Evolutionary conservation across 2,797 vertebrate genomes (phyloP).

Genomic region (Gobionotothen gibberifrons): DNA sequence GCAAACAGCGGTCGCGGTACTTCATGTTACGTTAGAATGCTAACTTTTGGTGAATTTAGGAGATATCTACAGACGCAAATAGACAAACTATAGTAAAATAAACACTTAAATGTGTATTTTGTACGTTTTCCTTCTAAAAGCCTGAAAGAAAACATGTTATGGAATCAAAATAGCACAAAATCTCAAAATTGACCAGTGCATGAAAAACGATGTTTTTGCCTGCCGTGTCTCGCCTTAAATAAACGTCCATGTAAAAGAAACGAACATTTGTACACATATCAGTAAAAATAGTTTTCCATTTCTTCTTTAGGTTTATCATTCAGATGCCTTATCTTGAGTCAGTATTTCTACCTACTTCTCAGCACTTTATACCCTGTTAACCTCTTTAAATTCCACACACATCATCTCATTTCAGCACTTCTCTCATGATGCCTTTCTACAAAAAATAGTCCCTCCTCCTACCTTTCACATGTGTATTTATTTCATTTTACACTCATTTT

Average conservation of each 20-base stretch:
- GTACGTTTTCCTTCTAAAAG: too few species aligned
- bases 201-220: too few species aligned
- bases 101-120: too few species aligned
- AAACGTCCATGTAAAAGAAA: constrained; percentile 7
- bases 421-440: constrained; percentile 23
- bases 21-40: too few species aligned
- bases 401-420: constrained; percentile 55
- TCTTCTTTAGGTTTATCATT: constrained; percentile 7
- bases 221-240: too few species aligned
- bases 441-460: constrained; percentile 29
- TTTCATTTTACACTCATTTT: constrained; percentile 50
- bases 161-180: too few species aligned
- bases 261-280: constrained; percentile 14
- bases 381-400: constrained; percentile 7
- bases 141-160: too few species aligned
- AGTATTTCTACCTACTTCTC: constrained; percentile 18
- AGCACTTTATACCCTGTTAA: constrained; percentile 60
- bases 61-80: too few species aligned
- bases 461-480: constrained; percentile 57
- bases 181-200: too few species aligned
- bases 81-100: too few species aligned
- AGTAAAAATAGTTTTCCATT: constrained; percentile 3
- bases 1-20: too few species aligned
- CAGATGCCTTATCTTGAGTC: constrained; percentile 15
- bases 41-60: too few species aligned